Base-by-base conservation (phyloP, 2,888 invertebrate species). In the Drosophila flavopinicola region DNA sequence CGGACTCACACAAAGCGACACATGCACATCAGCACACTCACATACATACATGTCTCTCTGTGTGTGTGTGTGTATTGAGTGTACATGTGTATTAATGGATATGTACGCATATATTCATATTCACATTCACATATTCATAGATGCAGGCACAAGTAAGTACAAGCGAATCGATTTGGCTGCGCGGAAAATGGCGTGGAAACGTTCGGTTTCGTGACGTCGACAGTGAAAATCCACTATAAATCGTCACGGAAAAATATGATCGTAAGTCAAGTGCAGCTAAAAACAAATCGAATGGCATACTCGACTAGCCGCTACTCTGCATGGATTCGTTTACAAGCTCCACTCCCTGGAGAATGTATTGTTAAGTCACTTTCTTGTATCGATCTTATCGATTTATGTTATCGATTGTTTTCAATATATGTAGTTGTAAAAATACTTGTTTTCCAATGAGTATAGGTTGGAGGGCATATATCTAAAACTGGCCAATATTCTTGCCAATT, bases 161-260 rank as follows among this genome's bases (percentile, higher is more conserved):
- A 65, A 47, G 20, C 63, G 63, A 60, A 77, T 68, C 64, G 60
- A 76, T 66, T 61, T 58, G 29, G 42, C 37, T 13, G 44, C 56
- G 32, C 56, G 53, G 42, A 64, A 76, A 63, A 76, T 70, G 71
- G 67, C 77, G 77, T 66, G 64, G 71, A 77, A 64, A 47, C 60
- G 68, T 60, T 61, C 63, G 29, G 56, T 70, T 61, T 65, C 32
- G 56, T 70, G 76, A 76, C 67, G 70, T 73, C 61, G 72, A 72
- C 66, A 64, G 76, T 88, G 84, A 77, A 78, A 88, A 88, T 66
- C 88, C 71, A 78, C 88, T 88, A 88, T 88, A 87, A 88, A 76
- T 75, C 76, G 75, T 58, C 66, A 74, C 48, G 52, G 56, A 63
- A 69, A 35, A 53, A 37, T 42, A 47, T 32, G 11, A 24, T 38